Evolutionary conservation across 1,140 invertebrate species (phyloP), one percentile per base, ranked within the genome.

Genomic region (Pteromalus puparum): DNA sequence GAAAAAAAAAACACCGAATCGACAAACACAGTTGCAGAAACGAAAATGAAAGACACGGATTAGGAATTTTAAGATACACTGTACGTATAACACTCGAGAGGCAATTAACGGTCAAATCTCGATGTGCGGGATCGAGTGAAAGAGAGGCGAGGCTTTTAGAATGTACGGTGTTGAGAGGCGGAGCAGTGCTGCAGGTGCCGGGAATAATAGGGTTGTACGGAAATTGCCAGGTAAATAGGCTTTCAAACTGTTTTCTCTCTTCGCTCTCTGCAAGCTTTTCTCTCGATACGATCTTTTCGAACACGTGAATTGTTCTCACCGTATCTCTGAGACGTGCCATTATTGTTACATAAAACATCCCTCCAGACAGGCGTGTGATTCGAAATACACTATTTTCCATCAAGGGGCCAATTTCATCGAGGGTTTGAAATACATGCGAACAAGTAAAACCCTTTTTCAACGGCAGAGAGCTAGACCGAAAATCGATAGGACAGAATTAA

Each of bases 171-270:
- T n/a, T 4, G 21, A n/a, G 53, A 61, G 53, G 53, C 53, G 53
- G 18, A n/a, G 53, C 53, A 21, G 30, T 34, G 30, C 53, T n/a
- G 18, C 13, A 61, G 53, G 53, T 38, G 34, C 10, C 21, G 72
- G 30, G 34, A 74, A 74, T 74, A 74, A 74, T 74, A 74, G 72
- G 34, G 28, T 38, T 74, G 28, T 38, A 38, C 12, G 72, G 28
- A 38, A 38, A 74, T 74, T 42, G 34, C 34, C 21, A 34, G 28
- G 21, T 74, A 74, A 74, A 74, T 70, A 70, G 68, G 28, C 28
- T 70, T 70, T 70, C 68, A 70, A 70, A 70, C 68, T 30, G 15
- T 70, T 70, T 28, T 70, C 28, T 70, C 68, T 70, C 26, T 18
- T 70, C 28, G 7, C 53, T 61, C 13, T 53, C 21, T 10, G 68